These are phyloP conservation scores for Drosophila melanica DNA, from an alignment of 1,140 invertebrate species.

Conservation along the genomic window DNA sequence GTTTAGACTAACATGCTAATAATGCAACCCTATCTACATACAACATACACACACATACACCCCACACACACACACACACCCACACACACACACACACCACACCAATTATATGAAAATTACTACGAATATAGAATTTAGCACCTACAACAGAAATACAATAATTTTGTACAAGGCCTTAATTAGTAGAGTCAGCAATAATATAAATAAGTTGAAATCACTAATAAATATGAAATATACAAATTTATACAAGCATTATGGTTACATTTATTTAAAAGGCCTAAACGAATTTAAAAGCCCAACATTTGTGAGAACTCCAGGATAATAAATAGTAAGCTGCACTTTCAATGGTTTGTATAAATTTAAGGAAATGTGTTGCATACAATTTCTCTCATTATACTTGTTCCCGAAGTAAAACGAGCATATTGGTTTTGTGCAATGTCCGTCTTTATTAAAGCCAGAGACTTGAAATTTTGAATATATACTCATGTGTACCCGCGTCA, in stretches of 20 bases:
- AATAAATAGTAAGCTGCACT: too few species aligned
- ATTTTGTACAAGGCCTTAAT: slow-evolving; percentile 82
- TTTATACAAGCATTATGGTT: slow-evolving; percentile 41
- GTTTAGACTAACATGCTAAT: slow-evolving; percentile 59
- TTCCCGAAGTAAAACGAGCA: too few species aligned
- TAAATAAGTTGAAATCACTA: slow-evolving; percentile 78
- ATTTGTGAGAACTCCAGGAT: too few species aligned
- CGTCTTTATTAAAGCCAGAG: too few species aligned
- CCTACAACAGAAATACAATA: slow-evolving; percentile 71
- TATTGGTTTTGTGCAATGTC: too few species aligned
- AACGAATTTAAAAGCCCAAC: too few species aligned
- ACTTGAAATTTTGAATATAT: too few species aligned
- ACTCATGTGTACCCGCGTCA: too few species aligned
- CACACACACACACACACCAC: slow-evolving; percentile 17
- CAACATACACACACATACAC: slow-evolving; percentile 23
- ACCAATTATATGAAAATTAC: slow-evolving; percentile 30
- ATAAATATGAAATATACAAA: slow-evolving; percentile 57
- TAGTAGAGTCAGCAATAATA: slow-evolving; percentile 82
- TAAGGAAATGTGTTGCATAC: too few species aligned
- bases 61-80: slow-evolving; percentile 16
- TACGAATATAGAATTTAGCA: slow-evolving; percentile 77
- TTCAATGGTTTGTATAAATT: too few species aligned
- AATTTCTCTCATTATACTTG: too few species aligned
- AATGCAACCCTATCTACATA: slow-evolving; percentile 55
- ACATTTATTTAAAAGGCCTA: neutral